Base-by-base conservation (phyloP, 2,888 invertebrate species). In the Camptogramma bilineatum region DNA sequence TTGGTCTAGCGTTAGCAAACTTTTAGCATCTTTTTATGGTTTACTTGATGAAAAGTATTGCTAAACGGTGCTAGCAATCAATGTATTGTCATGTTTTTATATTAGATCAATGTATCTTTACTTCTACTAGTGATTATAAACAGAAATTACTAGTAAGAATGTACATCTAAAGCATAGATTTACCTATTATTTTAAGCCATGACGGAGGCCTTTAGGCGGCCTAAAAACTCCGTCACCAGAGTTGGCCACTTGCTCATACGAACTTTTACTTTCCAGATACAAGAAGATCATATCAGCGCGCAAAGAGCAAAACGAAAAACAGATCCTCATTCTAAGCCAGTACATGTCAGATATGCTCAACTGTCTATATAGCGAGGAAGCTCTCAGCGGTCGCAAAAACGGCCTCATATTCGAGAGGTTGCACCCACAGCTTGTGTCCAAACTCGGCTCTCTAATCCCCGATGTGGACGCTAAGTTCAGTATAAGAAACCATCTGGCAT, bases 401-500 rank as follows among this genome's bases (percentile, higher is more conserved):
- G 90, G 93, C 0, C 66, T 87, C 1, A 71, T 91, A 0, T 91
- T 93, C 71, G 75, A 76, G 8, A 80, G 78, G 34, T 58, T 93
- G 2, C 81, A 84, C 9, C 85, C 85, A 0, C 80, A 86, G n/a
- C 55, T 88, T 0, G 84, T 87, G 0, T 74, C 76, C 1, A 84
- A 86, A 68, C 75, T 93, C 1, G 52, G n/a, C 0, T 78, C 81
- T 4, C 48, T 81, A 0, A 81, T 90, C 19, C 86, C 90, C 0
- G 82, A 86, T 1, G 80, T 82, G 0, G 88, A 91, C 44, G 67
- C 80, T 0, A 82, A 81, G 21, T 72, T 90, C 1, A 89, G 90
- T 71, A 72, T 93, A 42, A 74, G 85, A 39, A 89, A 89, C 54
- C 88, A 89, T 64, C 64, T 89, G 57, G 92, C 93, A 0, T 85